phyloP scores from a whole-genome alignment of 2,113 vertebrate genomes.

The Bungarus multicinctus region DNA sequence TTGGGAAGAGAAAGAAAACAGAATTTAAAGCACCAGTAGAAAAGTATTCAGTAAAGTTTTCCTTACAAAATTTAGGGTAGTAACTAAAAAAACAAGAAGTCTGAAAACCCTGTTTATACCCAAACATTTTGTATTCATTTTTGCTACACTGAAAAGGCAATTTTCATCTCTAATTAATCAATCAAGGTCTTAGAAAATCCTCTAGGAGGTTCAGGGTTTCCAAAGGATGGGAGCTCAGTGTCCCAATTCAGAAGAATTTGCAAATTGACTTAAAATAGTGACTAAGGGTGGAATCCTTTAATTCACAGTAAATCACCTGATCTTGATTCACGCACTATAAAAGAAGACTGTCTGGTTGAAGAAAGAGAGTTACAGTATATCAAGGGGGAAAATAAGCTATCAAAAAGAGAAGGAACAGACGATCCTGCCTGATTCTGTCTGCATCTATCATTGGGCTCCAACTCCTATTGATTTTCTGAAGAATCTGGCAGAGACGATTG shows the following conservation, averaged over 20 bases:
- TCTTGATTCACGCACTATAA: not conserved
- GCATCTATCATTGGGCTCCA: not conserved
- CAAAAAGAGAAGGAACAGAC: not conserved
- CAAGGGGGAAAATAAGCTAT: not conserved
- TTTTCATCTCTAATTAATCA: not conserved
- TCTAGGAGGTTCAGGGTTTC: not conserved
- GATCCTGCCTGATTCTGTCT: not conserved
- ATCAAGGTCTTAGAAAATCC: not conserved
- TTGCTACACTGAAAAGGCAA: not conserved
- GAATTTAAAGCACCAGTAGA: not conserved
- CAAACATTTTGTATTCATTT: conserved; percentile 3
- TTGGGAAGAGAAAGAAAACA: not conserved
- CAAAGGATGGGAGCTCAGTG: not conserved
- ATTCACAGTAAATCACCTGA: not conserved
- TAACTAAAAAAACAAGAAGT: not conserved
- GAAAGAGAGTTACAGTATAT: not conserved
- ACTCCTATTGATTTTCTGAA: not conserved
- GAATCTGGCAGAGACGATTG: not conserved
- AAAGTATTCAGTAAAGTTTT: not conserved
- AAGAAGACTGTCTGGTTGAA: not conserved
- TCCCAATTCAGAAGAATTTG: not conserved
- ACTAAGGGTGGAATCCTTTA: not conserved
- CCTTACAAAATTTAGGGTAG: not conserved
- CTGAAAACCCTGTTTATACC: not conserved
- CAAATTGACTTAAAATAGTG: not conserved